Percentiles rank a stretch among this genome's conserved stretches.
phyloP scores from a whole-genome alignment of 2,113 vertebrate species.

The Caranx ignobilis region DNA sequence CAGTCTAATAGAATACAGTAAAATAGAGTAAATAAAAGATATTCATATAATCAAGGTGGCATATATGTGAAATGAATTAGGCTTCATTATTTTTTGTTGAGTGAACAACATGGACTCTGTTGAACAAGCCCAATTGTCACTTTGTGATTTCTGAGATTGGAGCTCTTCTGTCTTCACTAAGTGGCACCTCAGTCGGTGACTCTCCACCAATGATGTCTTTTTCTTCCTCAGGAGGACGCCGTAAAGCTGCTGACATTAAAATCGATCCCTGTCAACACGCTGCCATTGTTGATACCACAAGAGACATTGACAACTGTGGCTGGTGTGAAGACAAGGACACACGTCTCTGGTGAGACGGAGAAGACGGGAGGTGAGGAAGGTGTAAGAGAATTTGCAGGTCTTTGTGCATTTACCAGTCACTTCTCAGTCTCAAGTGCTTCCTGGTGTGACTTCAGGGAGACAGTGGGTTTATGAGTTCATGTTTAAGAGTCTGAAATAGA shows the following conservation, averaged over 20 bases:
- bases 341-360: not conserved
- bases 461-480: not conserved
- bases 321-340: conserved; percentile 38
- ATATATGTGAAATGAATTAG: not conserved
- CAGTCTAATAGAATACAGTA: too few species aligned
- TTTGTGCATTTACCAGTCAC: conserved; percentile 7
- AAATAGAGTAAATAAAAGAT: not conserved
- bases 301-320: conserved; percentile 32
- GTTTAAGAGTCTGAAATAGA: not conserved
- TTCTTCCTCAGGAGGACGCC: conserved; percentile 22
- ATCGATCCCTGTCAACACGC: conserved; percentile 78
- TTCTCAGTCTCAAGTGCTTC: conserved; percentile 3
- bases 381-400: conserved; percentile 19
- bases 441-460: conserved; percentile 1
- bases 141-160: conserved; percentile 13
- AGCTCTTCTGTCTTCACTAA: conserved; percentile 31
- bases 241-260: conserved; percentile 72
- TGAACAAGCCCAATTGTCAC: not conserved
- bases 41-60: not conserved
- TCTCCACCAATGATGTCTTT: conserved; percentile 2
- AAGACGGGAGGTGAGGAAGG: conserved; percentile 25
- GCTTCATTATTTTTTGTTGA: not conserved
- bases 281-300: conserved; percentile 45
- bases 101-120: not conserved
- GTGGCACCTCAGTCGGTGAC: conserved; percentile 31